These are phyloP conservation scores for Enteromius mattozi DNA, from an alignment of 2,797 vertebrate genomes.

Conservation along the genomic window DNA sequence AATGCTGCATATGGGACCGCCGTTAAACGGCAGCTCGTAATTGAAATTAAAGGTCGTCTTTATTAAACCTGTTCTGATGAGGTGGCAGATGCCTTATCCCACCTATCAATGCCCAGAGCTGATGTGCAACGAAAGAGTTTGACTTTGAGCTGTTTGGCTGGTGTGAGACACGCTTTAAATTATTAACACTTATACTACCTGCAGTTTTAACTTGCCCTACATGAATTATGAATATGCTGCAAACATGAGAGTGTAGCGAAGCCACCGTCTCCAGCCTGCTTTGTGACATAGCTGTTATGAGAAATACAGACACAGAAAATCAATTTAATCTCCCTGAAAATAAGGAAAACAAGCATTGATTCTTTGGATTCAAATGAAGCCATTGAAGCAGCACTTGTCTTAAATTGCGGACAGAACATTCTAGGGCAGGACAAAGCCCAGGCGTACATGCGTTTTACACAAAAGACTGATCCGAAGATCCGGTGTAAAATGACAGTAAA, in stretches of 20 bases:
- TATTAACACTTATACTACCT: constrained; percentile 74
- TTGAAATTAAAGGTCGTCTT: constrained; percentile 71
- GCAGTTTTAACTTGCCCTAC: constrained; percentile 64
- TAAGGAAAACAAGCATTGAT: constrained; percentile 20
- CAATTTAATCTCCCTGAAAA: constrained; percentile 40
- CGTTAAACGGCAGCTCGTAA: constrained; percentile 59
- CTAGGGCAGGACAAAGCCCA: constrained; percentile 9
- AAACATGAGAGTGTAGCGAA: constrained; percentile 23
- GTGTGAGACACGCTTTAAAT: constrained; percentile 71
- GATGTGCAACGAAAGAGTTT: constrained; percentile 62
- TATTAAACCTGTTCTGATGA: constrained; percentile 71
- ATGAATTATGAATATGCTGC: constrained; percentile 41
- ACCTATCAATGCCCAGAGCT: constrained; percentile 54
- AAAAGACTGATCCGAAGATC: constrained; percentile 35
- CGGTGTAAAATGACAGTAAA: constrained; percentile 42
- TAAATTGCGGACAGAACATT: constrained; percentile 31
- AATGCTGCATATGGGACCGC: constrained; percentile 60
- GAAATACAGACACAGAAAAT: constrained; percentile 39
- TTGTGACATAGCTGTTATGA: constrained; percentile 27
- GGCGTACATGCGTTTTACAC: neutral
- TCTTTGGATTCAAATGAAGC: constrained; percentile 35
- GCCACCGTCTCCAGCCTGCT: constrained; percentile 3
- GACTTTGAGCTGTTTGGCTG: constrained; percentile 71
- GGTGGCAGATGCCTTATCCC: constrained; percentile 62
- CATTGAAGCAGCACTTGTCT: constrained; percentile 30